These are phyloP conservation scores for Synergus japonicus DNA, from an alignment of 2,888 invertebrate species.

Conservation along the genomic window DNA sequence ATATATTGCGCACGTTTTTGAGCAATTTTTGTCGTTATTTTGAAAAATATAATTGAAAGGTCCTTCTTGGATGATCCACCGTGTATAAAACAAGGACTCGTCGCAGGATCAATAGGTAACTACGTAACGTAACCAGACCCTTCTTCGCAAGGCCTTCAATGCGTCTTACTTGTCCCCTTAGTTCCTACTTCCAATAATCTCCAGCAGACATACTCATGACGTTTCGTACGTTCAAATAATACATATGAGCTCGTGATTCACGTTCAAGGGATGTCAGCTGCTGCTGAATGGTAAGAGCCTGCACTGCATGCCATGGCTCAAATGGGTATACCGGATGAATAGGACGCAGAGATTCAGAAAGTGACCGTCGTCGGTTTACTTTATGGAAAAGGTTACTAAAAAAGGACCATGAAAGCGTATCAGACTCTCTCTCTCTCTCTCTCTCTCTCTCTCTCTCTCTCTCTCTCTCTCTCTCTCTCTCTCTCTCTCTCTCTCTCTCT, in stretches of 20 bases:
- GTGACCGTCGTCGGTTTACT: slow-evolving; percentile 45
- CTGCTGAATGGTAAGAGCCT: slow-evolving; percentile 48
- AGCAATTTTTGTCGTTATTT: background rate
- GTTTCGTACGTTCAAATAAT: slow-evolving; percentile 13
- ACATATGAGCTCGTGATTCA: slow-evolving; percentile 50
- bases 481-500: background rate
- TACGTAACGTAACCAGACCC: slow-evolving; percentile 61
- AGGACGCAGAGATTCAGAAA: slow-evolving; percentile 41
- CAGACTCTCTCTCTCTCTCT: background rate
- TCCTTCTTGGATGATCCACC: background rate
- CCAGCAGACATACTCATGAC: background rate
- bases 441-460: background rate
- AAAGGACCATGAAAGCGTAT: slow-evolving; percentile 6
- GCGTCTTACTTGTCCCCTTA: slow-evolving; percentile 60
- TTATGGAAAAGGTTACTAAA: slow-evolving; percentile 44
- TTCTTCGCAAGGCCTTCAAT: slow-evolving; percentile 56
- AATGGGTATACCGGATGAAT: slow-evolving; percentile 47
- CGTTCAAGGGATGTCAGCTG: slow-evolving; percentile 51
- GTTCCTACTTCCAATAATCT: slow-evolving; percentile 34
- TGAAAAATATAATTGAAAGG: background rate
- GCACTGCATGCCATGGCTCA: slow-evolving; percentile 44
- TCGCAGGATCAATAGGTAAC: slow-evolving; percentile 65
- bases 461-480: background rate
- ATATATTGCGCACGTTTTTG: background rate
- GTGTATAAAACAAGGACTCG: slow-evolving; percentile 48